phyloP scores from a whole-genome alignment of 2,888 invertebrate species.

The Cyclophora albipunctata region DNA sequence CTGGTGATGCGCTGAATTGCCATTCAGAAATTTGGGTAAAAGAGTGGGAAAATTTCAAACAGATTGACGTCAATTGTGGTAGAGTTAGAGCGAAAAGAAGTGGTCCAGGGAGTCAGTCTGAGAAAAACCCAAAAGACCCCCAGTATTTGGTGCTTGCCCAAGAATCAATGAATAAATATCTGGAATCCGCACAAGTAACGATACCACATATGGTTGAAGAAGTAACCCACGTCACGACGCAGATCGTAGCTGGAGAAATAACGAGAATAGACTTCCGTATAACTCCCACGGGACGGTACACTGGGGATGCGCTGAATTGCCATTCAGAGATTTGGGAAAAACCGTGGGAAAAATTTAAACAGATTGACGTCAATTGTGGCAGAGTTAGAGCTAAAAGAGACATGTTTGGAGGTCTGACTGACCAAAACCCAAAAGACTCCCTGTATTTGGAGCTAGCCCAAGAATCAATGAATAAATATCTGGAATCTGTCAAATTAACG shows the following conservation, averaged over 20 bases:
- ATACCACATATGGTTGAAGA: conserved; percentile 8
- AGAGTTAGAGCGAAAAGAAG: too few relatives aligned
- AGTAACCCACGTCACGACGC: conserved; percentile 22
- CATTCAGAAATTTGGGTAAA: conserved; percentile 19
- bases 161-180: conserved; percentile 26
- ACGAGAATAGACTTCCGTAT: conserved; percentile 24
- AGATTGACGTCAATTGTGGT: conserved; percentile 21
- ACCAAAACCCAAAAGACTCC: conserved; percentile 10
- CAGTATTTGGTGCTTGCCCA: conserved; percentile 19
- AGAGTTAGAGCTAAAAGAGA: conserved; percentile 11
- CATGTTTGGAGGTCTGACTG: not conserved
- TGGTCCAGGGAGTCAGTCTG: too few relatives aligned
- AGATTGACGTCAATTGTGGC: conserved; percentile 19
- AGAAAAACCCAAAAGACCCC: too few relatives aligned
- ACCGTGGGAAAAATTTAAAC: conserved; percentile 8
- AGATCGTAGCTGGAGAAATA: conserved; percentile 24
- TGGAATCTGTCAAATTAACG: conserved; percentile 20
- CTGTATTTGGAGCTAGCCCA: conserved; percentile 28
- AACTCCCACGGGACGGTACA: conserved; percentile 1
- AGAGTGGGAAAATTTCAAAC: too few relatives aligned
- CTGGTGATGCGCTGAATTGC: conserved; percentile 17
- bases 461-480: conserved; percentile 27
- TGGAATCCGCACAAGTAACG: too few relatives aligned
- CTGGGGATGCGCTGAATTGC: conserved; percentile 17
- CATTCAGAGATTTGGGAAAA: conserved; percentile 10